These are phyloP conservation scores for Drosophila ohnishii DNA, from an alignment of 1,140 invertebrate genomes.

Conservation along the genomic window DNA sequence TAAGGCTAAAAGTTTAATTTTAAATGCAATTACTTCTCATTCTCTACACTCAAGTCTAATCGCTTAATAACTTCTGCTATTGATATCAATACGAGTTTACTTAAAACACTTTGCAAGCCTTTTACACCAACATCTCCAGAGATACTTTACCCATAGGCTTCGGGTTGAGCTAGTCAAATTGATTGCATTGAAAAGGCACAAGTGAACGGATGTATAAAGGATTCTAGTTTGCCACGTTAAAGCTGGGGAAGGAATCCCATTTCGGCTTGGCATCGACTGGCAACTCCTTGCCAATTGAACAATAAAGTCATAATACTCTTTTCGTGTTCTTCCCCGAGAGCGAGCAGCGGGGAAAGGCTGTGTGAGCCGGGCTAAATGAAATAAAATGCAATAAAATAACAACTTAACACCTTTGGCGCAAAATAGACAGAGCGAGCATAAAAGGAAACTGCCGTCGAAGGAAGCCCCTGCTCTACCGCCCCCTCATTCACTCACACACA, in stretches of 20 bases:
- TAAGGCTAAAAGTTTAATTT: not conserved
- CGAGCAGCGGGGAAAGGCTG: constrained; percentile 28
- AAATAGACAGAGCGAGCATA: constrained; percentile 54
- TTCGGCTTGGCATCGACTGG: not conserved
- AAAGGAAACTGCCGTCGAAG: constrained; percentile 37
- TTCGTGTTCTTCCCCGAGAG: constrained; percentile 15
- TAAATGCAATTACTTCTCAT: not conserved
- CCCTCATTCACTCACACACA: not conserved
- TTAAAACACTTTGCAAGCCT: not conserved
- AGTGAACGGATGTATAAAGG: constrained; percentile 15
- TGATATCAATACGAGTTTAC: constrained; percentile 1
- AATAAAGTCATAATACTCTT: constrained; percentile 61
- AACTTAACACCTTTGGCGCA: constrained; percentile 65
- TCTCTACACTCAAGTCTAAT: not conserved
- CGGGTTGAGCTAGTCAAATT: constrained; percentile 25
- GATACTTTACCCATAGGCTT: constrained; percentile 1
- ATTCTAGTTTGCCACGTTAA: constrained; percentile 19
- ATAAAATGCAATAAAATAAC: constrained; percentile 68
- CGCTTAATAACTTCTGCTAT: not conserved
- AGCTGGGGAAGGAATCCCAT: constrained; percentile 5
- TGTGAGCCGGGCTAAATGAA: constrained; percentile 47
- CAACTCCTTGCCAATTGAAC: constrained; percentile 51
- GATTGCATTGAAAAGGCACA: constrained; percentile 17
- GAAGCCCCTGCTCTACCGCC: not conserved
- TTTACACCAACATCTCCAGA: not conserved